These are phyloP conservation scores for Diacarnus erythraeanus DNA, from an alignment of 37 sponge, comb jelly and placozoan genomes.

Conservation along the genomic window DNA sequence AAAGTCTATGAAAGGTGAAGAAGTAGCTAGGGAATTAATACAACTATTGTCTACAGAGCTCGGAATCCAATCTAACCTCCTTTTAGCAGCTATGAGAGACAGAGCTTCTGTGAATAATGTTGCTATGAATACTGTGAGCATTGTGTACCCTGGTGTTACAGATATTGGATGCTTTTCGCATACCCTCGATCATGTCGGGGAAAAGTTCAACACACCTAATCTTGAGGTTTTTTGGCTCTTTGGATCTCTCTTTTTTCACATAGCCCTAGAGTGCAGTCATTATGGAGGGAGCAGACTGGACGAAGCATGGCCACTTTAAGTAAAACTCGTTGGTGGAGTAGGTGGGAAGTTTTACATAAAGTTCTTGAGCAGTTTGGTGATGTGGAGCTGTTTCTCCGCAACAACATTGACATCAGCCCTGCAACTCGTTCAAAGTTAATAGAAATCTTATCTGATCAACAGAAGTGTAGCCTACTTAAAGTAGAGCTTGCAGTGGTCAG, in stretches of 20 bases:
- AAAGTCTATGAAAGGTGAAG: no score
- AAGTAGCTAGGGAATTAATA: no score
- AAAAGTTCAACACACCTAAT: no score
- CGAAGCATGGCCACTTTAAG: constrained; percentile 39
- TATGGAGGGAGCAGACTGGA: constrained; percentile 43
- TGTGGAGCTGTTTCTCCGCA: constrained; percentile 18
- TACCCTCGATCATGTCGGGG: no score
- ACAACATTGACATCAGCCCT: constrained; percentile 15
- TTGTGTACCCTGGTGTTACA: no score
- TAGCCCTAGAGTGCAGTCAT: constrained; percentile 32
- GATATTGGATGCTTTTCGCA: no score
- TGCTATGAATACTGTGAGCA: no score
- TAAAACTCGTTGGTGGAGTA: constrained; percentile 52
- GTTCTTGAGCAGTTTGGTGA: constrained; percentile 48
- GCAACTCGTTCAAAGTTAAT: constrained; percentile 26
- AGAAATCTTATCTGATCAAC: constrained; percentile 11
- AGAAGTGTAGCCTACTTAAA: constrained; percentile 11
- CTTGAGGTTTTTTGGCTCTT: no score
- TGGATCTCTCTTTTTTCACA: constrained; percentile 54
- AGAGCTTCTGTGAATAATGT: no score
- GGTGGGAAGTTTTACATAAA: constrained; percentile 41
- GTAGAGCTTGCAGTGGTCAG: constrained; percentile 15
- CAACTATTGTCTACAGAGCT: no score
- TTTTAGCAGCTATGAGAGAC: no score
- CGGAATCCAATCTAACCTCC: no score